Evolutionary conservation across 2,797 vertebrate genomes (phyloP).

Genomic region (Gobionotothen gibberifrons): DNA sequence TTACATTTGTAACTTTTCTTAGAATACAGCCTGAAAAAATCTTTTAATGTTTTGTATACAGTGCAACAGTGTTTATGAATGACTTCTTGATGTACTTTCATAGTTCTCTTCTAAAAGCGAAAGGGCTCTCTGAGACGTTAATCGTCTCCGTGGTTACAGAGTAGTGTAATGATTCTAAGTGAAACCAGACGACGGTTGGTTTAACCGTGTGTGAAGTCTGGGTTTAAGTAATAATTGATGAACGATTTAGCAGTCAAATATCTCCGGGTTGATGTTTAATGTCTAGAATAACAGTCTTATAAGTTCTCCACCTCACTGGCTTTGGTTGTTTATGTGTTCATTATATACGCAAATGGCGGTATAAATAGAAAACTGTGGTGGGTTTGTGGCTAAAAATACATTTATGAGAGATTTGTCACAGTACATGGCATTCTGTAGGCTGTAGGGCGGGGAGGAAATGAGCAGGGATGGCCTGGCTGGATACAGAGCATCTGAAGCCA

Average conservation of each 20-base stretch:
- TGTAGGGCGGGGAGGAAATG: conserved; percentile 84
- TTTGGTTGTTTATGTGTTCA: conserved; percentile 24
- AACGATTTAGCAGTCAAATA: conserved; percentile 38
- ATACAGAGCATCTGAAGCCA: conserved; percentile 32
- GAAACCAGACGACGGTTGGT: conserved; percentile 42
- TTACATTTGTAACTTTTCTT: background rate
- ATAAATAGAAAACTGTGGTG: conserved; percentile 41
- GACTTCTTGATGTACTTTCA: background rate
- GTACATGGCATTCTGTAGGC: conserved; percentile 60
- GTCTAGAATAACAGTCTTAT: background rate
- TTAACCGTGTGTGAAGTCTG: conserved; percentile 32
- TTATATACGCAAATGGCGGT: conserved; percentile 13
- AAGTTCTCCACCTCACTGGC: background rate
- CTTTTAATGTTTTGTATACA: background rate
- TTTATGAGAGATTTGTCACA: conserved; percentile 53
- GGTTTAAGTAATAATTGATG: conserved; percentile 37
- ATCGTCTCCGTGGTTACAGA: conserved; percentile 20
- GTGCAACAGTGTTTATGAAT: background rate
- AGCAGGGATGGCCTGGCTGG: conserved; percentile 46
- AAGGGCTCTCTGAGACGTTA: background rate
- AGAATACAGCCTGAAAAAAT: background rate
- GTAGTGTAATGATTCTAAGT: conserved; percentile 13
- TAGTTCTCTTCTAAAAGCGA: background rate
- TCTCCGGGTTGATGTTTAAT: background rate
- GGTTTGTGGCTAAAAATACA: conserved; percentile 71